Base-by-base conservation (phyloP, 2,113 vertebrate species). In the Tylochromis polylepis region DNA sequence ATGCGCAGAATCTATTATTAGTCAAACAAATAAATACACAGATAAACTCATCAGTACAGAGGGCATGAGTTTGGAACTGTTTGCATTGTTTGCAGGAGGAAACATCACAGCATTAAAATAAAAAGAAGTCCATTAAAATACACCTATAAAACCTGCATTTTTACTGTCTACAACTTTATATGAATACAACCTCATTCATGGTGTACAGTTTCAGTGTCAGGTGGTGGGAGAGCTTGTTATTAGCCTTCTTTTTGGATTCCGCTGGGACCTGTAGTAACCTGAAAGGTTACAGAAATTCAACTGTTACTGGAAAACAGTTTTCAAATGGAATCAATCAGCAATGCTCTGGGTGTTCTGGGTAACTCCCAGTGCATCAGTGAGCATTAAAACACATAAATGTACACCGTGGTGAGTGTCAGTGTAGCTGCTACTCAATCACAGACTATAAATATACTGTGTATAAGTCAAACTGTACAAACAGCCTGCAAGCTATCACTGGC, bases 11-110 rank as follows among this genome's bases (percentile, higher is more conserved):
- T 22, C 29, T 22, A 4, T 87, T 85, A 56, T 56, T 89, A 70
- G 84, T 81, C 56, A 67, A 86, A 91, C 86, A 82, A 67, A 84
- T 43, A 82, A 60, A 90, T 12, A 75, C 79, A 89, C 14, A 84
- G 75, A 88, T 80, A 85, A 60, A 81, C 85, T 53, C 82, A 83
- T 87, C 14, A 57, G 60, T 41, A 10, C 46, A 27, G 85, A 84
- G 70, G 85, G 38, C 88, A 85, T 22, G 11, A 87, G 87, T 90
- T 91, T 88, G 84, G 43, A 31, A 75, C 20, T 3, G 82, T 86
- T 46, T 72, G 38, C 38, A 27, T 67, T 88, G 81, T 78, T n/a
- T 81, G 82, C 83, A 75, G 3, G 16, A 51, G 43, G 18, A 75
- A 75, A 51, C 24, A 75, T 8, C 10, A 51, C 43, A 51, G 24